Percentiles rank a stretch among this genome's conserved stretches.
These are phyloP conservation scores for Dysidea cf. avara DNA, from an alignment of 37 sponge, comb jelly and placozoan species.

Conservation along the genomic window DNA sequence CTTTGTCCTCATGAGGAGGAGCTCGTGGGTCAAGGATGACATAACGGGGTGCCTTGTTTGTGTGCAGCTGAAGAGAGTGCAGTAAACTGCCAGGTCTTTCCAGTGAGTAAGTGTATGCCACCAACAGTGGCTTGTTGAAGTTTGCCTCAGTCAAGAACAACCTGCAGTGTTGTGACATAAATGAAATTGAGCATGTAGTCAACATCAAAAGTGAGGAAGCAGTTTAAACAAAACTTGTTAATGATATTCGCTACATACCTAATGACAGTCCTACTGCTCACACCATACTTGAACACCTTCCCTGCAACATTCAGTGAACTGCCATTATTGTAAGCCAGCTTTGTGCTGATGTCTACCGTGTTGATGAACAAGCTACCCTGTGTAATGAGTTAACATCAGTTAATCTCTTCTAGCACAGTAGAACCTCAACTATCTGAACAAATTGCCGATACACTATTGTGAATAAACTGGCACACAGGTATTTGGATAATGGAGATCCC, in stretches of 20 bases:
- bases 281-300: background rate
- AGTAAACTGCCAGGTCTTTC: background rate
- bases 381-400: too few species aligned
- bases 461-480: too few species aligned
- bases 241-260: too few species aligned
- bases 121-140: conserved; percentile 37
- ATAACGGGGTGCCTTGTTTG: conserved; percentile 21
- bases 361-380: conserved; percentile 22
- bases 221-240: background rate
- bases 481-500: too few species aligned
- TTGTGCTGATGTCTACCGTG: conserved; percentile 33
- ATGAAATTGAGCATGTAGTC: background rate
- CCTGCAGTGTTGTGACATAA: conserved; percentile 11
- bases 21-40: conserved; percentile 45
- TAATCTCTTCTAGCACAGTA: too few species aligned
- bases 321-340: conserved; percentile 57
- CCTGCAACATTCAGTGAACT: conserved; percentile 52
- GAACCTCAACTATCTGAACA: too few species aligned
- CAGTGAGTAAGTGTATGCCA: conserved; percentile 47
- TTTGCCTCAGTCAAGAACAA: conserved; percentile 49
- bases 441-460: too few species aligned
- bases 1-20: background rate
- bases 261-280: conserved; percentile 5
- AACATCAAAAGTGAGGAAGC: background rate
- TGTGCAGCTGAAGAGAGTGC: conserved; percentile 57